These are phyloP conservation scores for Manduca sexta DNA, from an alignment of 1,140 invertebrate species.

Conservation along the genomic window DNA sequence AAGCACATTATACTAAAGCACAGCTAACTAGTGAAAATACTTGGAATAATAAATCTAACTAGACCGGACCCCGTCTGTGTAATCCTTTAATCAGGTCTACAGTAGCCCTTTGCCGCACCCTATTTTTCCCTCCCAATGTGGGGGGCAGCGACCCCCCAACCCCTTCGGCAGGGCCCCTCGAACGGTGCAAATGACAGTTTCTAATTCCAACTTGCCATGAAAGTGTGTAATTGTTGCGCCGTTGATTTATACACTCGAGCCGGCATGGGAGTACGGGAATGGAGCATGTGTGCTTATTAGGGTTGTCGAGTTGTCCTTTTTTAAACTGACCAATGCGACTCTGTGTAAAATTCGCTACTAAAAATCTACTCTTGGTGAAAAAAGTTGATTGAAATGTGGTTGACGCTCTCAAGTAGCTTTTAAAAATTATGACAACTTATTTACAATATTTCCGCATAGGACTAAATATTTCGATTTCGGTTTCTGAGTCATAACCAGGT, in stretches of 20 bases:
- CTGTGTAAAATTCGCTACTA: too few relatives aligned
- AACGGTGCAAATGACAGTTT: conserved; percentile 74
- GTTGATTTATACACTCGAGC: conserved; percentile 68
- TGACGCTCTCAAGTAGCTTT: too few relatives aligned
- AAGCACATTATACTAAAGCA: conserved; percentile 20
- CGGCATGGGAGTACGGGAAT: conserved; percentile 34
- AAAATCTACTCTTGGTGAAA: too few relatives aligned
- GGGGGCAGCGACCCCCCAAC: conserved; percentile 15
- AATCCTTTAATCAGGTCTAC: conserved; percentile 71
- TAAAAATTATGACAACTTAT: too few relatives aligned
- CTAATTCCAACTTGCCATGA: conserved; percentile 74
- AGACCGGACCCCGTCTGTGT: conserved; percentile 63
- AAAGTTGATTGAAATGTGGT: too few relatives aligned
- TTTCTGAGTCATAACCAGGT: too few relatives aligned
- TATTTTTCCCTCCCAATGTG: conserved; percentile 63
- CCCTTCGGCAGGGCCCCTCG: conserved; percentile 35
- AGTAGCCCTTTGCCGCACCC: conserved; percentile 63
- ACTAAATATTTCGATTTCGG: too few relatives aligned
- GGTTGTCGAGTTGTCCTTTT: conserved; percentile 5
- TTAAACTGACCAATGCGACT: neutral
- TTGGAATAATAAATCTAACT: conserved; percentile 69
- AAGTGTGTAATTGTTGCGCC: conserved; percentile 71
- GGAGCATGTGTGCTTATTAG: conserved; percentile 30
- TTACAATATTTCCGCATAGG: too few relatives aligned
- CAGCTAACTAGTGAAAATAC: conserved; percentile 66